Evolutionary conservation across 2,888 invertebrate genomes (phyloP).

Genomic region (Pelosia muscerda): DNA sequence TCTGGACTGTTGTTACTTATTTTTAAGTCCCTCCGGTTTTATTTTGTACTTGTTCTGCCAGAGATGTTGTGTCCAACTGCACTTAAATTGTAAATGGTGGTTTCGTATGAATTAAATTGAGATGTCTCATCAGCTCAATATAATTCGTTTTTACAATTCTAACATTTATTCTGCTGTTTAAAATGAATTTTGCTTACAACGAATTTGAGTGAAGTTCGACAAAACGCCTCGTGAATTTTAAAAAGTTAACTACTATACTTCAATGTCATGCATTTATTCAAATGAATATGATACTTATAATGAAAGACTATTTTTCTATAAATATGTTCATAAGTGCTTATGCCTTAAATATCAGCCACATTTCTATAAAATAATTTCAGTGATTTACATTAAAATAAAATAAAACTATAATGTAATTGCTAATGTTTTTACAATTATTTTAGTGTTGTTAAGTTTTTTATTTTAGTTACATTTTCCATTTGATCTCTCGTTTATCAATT

Average conservation of each 20-base stretch:
- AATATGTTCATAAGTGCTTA: slow-evolving; percentile 53
- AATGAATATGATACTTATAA: slow-evolving; percentile 28
- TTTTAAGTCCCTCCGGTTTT: slow-evolving; percentile 81
- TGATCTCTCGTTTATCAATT: slow-evolving; percentile 84
- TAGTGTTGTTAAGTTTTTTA: slow-evolving; percentile 80
- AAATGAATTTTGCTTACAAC: slow-evolving; percentile 71
- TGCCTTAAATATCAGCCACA: slow-evolving; percentile 42
- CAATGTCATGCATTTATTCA: slow-evolving; percentile 45
- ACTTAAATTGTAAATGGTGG: slow-evolving; percentile 86
- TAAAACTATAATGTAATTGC: slow-evolving; percentile 31
- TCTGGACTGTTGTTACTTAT: slow-evolving; percentile 84
- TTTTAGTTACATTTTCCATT: slow-evolving; percentile 78
- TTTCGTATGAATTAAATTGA: slow-evolving; percentile 64
- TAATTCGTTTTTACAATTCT: slow-evolving; percentile 62
- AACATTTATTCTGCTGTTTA: slow-evolving; percentile 67
- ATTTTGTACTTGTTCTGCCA: slow-evolving; percentile 61
- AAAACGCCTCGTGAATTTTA: slow-evolving; percentile 68
- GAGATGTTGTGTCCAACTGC: slow-evolving; percentile 86
- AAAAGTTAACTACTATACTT: slow-evolving; percentile 38
- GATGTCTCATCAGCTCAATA: slow-evolving; percentile 53
- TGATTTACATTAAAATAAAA: slow-evolving; percentile 38
- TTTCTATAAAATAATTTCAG: slow-evolving; percentile 45
- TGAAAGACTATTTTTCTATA: slow-evolving; percentile 45
- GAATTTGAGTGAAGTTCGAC: slow-evolving; percentile 86
- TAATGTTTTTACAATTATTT: slow-evolving; percentile 49